These are phyloP conservation scores for Alethe castanea DNA, from an alignment of 2,113 vertebrate species.

Conservation along the genomic window DNA sequence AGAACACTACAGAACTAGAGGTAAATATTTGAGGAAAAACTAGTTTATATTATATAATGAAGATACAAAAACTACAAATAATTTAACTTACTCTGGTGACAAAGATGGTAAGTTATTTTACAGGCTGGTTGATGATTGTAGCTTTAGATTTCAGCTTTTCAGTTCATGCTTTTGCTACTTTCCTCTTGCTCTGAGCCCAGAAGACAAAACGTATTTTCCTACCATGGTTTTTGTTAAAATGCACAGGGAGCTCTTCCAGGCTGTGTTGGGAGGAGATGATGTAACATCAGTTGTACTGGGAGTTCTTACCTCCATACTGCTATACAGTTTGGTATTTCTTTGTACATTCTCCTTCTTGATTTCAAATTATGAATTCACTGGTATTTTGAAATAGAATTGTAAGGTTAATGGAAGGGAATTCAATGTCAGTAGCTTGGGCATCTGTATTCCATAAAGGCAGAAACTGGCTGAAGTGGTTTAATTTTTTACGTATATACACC, in stretches of 20 bases:
- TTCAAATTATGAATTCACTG: neutral
- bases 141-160: too few relatives aligned
- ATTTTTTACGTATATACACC: rapidly evolving
- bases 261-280: rapidly evolving
- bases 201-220: neutral
- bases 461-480: neutral
- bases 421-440: neutral
- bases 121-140: neutral
- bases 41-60: rapidly evolving
- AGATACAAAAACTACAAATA: rapidly evolving
- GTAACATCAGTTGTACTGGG: rapidly evolving
- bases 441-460: neutral
- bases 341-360: neutral
- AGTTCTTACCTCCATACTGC: neutral
- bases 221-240: rapidly evolving
- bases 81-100: neutral
- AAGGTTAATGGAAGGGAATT: neutral
- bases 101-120: neutral
- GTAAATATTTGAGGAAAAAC: neutral
- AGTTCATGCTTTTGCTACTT: rapidly evolving
- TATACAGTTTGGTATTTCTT: neutral
- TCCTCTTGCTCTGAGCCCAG: rapidly evolving
- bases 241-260: rapidly evolving
- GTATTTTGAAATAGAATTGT: neutral
- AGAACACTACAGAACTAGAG: neutral